Conservation (phyloP, 1,140 invertebrate genomes). For the Phocides pigmalion region DNA sequence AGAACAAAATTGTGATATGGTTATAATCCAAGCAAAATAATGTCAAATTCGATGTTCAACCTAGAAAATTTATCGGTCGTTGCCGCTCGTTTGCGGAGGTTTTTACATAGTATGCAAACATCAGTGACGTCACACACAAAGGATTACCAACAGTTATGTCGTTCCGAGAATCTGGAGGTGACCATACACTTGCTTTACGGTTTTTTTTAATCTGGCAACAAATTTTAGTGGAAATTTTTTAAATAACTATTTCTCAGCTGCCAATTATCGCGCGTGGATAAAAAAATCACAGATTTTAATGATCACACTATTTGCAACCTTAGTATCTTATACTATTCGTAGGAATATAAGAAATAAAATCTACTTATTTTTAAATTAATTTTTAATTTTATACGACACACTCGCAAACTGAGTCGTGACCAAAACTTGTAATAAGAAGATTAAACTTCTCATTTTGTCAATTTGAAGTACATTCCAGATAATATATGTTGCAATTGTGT, state of each 20-base stretch:
- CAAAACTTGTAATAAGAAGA: neutral
- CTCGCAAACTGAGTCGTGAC: too few relatives aligned
- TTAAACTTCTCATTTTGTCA: too few relatives aligned
- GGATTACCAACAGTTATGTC: conserved; percentile 3
- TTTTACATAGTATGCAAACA: conserved; percentile 40
- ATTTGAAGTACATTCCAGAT: neutral
- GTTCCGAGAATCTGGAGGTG: conserved; percentile 5
- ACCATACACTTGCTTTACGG: neutral
- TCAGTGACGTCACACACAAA: conserved; percentile 23
- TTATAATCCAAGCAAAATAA: conserved; percentile 41
- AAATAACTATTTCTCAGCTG: too few relatives aligned
- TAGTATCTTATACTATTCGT: too few relatives aligned
- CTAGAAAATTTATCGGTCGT: conserved; percentile 67
- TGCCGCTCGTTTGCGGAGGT: conserved; percentile 58
- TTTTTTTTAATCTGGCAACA: neutral
- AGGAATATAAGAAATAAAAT: too few relatives aligned
- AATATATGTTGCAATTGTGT: neutral
- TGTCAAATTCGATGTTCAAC: conserved; percentile 43
- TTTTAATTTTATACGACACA: too few relatives aligned
- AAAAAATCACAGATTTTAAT: too few relatives aligned
- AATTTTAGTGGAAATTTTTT: too few relatives aligned
- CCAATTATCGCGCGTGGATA: too few relatives aligned
- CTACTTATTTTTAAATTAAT: too few relatives aligned
- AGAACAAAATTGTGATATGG: conserved; percentile 39
- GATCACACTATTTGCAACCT: too few relatives aligned